A percentile compares a stretch with the other conserved stretches of the same genome.
Conservation (phyloP, 2,888 invertebrate genomes). For the Trissolcus brochymenae region DNA sequence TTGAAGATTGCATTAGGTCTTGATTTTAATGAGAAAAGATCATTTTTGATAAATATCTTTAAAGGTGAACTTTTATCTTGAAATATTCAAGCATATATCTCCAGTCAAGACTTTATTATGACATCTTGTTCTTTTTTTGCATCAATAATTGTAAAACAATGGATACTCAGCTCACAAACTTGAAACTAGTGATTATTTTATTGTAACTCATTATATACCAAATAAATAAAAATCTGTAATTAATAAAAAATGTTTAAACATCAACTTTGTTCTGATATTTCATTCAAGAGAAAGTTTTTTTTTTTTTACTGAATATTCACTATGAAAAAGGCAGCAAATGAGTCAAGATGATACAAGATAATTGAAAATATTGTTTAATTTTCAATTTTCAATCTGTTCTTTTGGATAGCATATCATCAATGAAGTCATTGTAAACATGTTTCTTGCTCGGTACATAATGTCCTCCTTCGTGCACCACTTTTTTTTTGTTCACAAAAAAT, state of each 20-base stretch:
- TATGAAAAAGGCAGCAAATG: too few relatives aligned
- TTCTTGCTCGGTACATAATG: slow-evolving; percentile 82
- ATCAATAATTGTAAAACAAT: slow-evolving; percentile 3
- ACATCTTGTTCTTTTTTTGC: too few relatives aligned
- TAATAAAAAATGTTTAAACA: slow-evolving; percentile 11
- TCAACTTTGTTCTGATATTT: slow-evolving; percentile 1
- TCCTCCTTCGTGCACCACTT: slow-evolving; percentile 87
- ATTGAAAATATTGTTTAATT: too few relatives aligned
- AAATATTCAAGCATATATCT: not conserved
- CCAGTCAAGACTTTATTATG: not conserved
- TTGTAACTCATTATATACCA: slow-evolving; percentile 29
- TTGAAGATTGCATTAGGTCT: too few relatives aligned
- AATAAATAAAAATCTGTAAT: slow-evolving; percentile 27
- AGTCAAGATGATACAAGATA: too few relatives aligned
- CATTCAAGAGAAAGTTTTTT: too few relatives aligned
- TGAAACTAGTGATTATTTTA: slow-evolving; percentile 17
- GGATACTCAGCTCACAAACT: slow-evolving; percentile 11
- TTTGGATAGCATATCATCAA: slow-evolving; percentile 62
- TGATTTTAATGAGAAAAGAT: too few relatives aligned
- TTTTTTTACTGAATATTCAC: too few relatives aligned
- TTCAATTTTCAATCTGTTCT: too few relatives aligned
- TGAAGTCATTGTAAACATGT: slow-evolving; percentile 69
- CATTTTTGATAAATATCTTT: too few relatives aligned
- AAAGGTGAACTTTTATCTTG: not conserved
- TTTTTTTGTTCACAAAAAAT: slow-evolving; percentile 59